These are phyloP conservation scores for Tupaia tana DNA, from an alignment of 2,113 vertebrate species.

Conservation along the genomic window DNA sequence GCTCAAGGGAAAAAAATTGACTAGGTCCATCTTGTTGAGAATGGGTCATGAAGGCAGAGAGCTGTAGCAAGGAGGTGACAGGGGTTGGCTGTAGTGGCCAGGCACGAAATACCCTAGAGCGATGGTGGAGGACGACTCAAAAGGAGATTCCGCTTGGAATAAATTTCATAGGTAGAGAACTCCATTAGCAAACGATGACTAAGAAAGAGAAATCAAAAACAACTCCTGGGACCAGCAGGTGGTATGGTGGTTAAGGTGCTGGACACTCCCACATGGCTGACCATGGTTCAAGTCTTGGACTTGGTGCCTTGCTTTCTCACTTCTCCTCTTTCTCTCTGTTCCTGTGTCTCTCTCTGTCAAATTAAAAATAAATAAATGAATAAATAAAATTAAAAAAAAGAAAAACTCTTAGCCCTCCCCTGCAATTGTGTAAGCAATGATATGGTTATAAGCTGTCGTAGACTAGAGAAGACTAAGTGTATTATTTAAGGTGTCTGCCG, in stretches of 20 bases:
- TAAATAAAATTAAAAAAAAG: no score
- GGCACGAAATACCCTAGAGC: not conserved
- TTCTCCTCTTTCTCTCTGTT: no score
- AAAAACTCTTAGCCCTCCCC: no score
- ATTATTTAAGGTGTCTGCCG: not conserved
- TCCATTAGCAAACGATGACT: not conserved
- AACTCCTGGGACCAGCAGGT: no score
- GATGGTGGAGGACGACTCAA: not conserved
- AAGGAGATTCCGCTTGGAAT: not conserved
- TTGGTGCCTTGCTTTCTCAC: no score
- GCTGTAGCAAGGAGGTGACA: not conserved
- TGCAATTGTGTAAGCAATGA: not conserved
- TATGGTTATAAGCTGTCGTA: fast-evolving
- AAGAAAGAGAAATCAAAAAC: not conserved
- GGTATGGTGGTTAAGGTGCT: no score
- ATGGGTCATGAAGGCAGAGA: not conserved
- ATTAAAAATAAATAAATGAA: no score
- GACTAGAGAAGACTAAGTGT: not conserved
- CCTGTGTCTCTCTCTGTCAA: no score
- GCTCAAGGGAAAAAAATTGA: no score
- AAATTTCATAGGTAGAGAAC: not conserved
- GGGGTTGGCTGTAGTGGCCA: not conserved
- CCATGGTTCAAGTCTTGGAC: no score
- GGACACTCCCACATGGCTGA: no score
- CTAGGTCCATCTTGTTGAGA: not conserved